phyloP scores from a whole-genome alignment of 2,888 invertebrate species.

The Tiliacea citrago region DNA sequence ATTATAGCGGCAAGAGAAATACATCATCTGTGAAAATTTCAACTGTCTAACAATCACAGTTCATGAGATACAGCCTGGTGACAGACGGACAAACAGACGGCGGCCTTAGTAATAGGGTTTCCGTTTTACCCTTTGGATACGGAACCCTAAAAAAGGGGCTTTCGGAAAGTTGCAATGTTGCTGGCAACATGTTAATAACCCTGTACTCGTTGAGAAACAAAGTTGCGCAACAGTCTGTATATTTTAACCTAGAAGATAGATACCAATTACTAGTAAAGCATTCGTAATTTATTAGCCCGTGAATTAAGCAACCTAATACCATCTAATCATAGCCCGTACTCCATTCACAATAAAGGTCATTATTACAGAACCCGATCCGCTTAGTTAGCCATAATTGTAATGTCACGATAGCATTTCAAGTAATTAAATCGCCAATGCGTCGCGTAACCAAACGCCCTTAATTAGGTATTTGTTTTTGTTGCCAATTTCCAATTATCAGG shows the following conservation, averaged over 20 bases:
- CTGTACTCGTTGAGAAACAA: neutral
- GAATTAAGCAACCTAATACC: conserved; percentile 14
- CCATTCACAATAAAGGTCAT: conserved; percentile 31
- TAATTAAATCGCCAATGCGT: conserved; percentile 48
- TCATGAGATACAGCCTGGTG: too few species aligned
- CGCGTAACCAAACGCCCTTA: conserved; percentile 34
- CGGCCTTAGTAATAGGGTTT: too few species aligned
- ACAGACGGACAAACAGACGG: too few species aligned
- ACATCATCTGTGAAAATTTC: too few species aligned
- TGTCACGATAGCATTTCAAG: conserved; percentile 36
- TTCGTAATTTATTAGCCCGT: conserved; percentile 20
- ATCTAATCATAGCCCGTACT: conserved; percentile 33
- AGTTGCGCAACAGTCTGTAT: neutral
- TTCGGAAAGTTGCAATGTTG: neutral
- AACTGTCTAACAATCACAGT: too few species aligned
- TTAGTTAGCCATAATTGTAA: conserved; percentile 32
- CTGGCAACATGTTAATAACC: neutral
- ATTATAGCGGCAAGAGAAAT: too few species aligned
- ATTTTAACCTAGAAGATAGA: neutral
- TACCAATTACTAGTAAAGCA: conserved; percentile 7
- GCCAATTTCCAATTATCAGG: conserved; percentile 55
- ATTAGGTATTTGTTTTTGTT: conserved; percentile 57
- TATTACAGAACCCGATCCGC: conserved; percentile 35
- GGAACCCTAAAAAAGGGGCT: too few species aligned
- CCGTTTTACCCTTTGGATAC: too few species aligned